Percentiles rank a stretch among this genome's conserved stretches.
phyloP scores from a whole-genome alignment of 2,888 invertebrate genomes.

The Pterostichus niger region DNA sequence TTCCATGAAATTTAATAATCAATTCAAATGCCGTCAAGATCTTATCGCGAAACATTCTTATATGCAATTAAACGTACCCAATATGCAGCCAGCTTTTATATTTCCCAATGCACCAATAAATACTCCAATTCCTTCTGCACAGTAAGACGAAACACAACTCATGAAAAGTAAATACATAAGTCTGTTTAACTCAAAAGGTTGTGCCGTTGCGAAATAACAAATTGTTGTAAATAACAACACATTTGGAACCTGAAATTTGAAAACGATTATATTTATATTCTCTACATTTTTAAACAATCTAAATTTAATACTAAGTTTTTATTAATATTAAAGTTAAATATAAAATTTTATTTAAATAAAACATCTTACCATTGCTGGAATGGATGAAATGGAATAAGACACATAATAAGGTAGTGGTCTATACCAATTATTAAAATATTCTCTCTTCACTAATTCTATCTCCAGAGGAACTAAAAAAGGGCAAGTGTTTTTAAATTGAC shows the following conservation, averaged over 20 bases:
- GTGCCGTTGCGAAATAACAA: slow-evolving; percentile 82
- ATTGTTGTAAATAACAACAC: slow-evolving; percentile 78
- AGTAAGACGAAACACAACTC: slow-evolving; percentile 81
- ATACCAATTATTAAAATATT: slow-evolving; percentile 85
- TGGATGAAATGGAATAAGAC: slow-evolving; percentile 79
- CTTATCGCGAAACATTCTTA: no score
- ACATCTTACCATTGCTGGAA: slow-evolving; percentile 80
- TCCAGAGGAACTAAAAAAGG: slow-evolving; percentile 81
- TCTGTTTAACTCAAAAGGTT: slow-evolving; percentile 83
- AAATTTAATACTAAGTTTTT: no score
- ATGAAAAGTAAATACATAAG: slow-evolving; percentile 81
- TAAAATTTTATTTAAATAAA: no score
- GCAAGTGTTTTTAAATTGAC: slow-evolving; percentile 20
- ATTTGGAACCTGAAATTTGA: slow-evolving; percentile 77
- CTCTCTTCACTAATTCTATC: slow-evolving; percentile 80
- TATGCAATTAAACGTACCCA: slow-evolving; percentile 72
- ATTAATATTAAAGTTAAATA: no score
- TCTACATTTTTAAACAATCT: no score
- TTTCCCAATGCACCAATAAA: slow-evolving; percentile 79
- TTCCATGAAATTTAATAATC: no score
- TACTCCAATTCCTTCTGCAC: slow-evolving; percentile 87
- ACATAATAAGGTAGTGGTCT: slow-evolving; percentile 82
- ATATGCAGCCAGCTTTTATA: slow-evolving; percentile 32
- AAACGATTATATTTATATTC: not conserved
- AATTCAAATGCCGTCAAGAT: no score